Conservation (phyloP, 2,888 invertebrate species). For the Mythimna impura region DNA sequence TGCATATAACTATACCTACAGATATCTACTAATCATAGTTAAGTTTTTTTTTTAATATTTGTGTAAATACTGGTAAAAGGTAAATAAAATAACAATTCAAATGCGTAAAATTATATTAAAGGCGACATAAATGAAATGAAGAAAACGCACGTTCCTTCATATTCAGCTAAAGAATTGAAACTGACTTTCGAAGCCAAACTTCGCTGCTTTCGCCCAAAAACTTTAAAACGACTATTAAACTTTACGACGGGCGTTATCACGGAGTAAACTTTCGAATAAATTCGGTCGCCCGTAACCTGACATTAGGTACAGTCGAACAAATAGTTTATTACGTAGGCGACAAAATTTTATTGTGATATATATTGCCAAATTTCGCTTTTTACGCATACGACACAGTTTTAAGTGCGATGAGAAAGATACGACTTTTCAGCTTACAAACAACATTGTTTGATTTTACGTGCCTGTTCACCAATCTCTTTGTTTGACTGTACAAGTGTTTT, state of each 20-base stretch:
- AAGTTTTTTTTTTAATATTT: too few species aligned
- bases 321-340: neutral
- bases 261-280: conserved; percentile 87
- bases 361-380: neutral
- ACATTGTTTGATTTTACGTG: neutral
- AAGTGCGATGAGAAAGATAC: neutral
- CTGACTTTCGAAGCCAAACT: conserved; percentile 42
- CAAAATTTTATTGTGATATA: neutral
- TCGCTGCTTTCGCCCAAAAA: conserved; percentile 67
- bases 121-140: neutral
- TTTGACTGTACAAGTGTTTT: conserved; percentile 75
- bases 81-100: too few species aligned
- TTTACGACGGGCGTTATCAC: conserved; percentile 70
- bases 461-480: neutral
- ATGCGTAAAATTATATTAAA: neutral
- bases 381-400: neutral
- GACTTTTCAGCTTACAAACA: accelerated
- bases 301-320: conserved; percentile 72
- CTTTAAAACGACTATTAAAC: conserved; percentile 83
- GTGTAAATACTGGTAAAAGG: too few species aligned
- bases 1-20: too few species aligned
- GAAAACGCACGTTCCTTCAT: conserved; percentile 31
- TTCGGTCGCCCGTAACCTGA: conserved; percentile 81
- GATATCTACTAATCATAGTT: too few species aligned
- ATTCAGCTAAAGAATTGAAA: conserved; percentile 53